phyloP scores from a whole-genome alignment of 1,140 invertebrate species.

The Acromyrmex heyeri region DNA sequence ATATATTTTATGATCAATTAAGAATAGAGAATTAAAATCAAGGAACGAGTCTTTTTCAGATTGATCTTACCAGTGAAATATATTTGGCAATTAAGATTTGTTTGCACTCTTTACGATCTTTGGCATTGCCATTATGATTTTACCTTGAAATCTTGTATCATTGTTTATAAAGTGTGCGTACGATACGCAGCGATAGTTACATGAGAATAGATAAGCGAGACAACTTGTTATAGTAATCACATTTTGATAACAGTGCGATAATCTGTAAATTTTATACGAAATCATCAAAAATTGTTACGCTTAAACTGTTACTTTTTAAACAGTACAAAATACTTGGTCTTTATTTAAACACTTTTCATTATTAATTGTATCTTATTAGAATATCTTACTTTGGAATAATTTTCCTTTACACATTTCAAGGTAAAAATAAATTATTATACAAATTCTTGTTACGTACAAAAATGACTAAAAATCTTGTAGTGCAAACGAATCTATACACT shows the following conservation, averaged over 20 bases:
- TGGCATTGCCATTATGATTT: background rate
- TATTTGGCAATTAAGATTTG: constrained; percentile 12
- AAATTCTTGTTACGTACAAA: background rate
- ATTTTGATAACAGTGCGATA: background rate
- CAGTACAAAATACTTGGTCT: background rate
- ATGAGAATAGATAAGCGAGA: background rate
- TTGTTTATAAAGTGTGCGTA: constrained; percentile 12
- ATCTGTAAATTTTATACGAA: background rate
- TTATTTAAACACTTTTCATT: background rate
- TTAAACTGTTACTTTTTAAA: background rate
- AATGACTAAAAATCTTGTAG: constrained; percentile 2
- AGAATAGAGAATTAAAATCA: constrained; percentile 4
- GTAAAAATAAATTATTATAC: background rate
- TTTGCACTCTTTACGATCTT: constrained; percentile 14
- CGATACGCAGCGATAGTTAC: background rate
- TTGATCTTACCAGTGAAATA: constrained; percentile 21
- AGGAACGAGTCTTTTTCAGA: background rate
- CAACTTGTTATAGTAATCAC: background rate
- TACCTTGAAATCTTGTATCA: background rate
- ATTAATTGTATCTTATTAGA: background rate
- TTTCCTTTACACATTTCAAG: constrained; percentile 16
- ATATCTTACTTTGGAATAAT: background rate
- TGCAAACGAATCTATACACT: constrained; percentile 26
- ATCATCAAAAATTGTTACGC: background rate
- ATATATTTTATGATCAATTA: background rate